A percentile compares a stretch with the other conserved stretches of the same genome.
These are phyloP conservation scores for Turdus rufiventris DNA, from an alignment of 2,113 vertebrate genomes.

Conservation along the genomic window DNA sequence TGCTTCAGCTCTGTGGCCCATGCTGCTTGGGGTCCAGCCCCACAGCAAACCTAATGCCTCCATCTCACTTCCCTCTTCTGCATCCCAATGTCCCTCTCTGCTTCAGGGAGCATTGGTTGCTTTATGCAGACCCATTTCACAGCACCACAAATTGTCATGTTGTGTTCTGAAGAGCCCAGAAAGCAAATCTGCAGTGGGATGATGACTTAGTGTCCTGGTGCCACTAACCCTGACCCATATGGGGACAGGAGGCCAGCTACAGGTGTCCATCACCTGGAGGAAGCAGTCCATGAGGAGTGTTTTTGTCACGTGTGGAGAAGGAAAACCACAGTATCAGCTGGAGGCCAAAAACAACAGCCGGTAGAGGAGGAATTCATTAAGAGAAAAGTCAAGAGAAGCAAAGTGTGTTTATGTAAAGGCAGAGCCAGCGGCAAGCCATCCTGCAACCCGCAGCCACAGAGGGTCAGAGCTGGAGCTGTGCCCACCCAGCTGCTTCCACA, in stretches of 20 bases:
- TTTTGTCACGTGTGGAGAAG: conserved; percentile 23
- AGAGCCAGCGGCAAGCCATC: neutral
- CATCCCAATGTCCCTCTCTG: neutral
- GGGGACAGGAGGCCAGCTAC: neutral
- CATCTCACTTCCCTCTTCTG: neutral
- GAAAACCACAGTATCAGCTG: conserved; percentile 30
- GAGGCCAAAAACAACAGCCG: conserved; percentile 42
- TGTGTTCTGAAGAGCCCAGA: neutral
- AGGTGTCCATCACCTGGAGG: conserved; percentile 49
- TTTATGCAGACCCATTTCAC: neutral
- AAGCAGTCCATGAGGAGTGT: neutral
- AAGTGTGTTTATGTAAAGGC: conserved; percentile 29
- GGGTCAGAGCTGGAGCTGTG: neutral
- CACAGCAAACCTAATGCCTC: neutral
- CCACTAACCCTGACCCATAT: neutral
- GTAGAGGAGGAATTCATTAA: conserved; percentile 60
- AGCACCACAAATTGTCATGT: neutral
- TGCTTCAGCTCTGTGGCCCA: neutral
- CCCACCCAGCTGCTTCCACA: neutral
- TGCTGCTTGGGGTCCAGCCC: neutral
- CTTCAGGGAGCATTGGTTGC: neutral
- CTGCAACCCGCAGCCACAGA: neutral
- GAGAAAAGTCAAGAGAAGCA: conserved; percentile 23
- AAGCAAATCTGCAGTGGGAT: neutral
- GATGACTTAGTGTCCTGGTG: neutral